Conservation (phyloP, 92 coral and sea anemone genomes). For the Nematostella vectensis region DNA sequence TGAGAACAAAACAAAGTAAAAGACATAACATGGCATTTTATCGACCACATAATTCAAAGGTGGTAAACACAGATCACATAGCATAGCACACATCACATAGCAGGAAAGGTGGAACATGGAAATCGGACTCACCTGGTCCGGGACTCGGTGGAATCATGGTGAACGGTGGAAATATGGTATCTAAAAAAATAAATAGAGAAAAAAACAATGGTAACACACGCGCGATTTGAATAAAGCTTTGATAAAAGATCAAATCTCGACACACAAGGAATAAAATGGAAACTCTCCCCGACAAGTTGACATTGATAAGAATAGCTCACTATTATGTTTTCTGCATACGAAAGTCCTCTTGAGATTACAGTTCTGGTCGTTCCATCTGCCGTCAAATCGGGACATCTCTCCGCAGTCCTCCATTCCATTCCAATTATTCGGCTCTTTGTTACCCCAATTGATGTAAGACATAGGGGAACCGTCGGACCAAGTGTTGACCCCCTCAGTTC, state of each 20-base stretch:
- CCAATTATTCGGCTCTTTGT: slow-evolving; percentile 63
- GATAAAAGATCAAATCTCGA: too few relatives aligned
- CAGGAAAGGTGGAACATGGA: too few relatives aligned
- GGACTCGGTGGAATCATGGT: slow-evolving; percentile 57
- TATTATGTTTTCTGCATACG: slow-evolving; percentile 69
- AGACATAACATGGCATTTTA: too few relatives aligned
- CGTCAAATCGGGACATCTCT: slow-evolving; percentile 32
- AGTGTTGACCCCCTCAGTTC: slow-evolving; percentile 56
- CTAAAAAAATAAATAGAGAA: slow-evolving; percentile 12
- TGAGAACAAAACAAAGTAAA: neutral
- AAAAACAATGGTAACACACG: too few relatives aligned
- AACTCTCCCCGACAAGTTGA: too few relatives aligned
- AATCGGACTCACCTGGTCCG: slow-evolving; percentile 60
- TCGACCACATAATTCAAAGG: too few relatives aligned
- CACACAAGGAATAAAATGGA: too few relatives aligned
- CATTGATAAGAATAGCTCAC: too few relatives aligned
- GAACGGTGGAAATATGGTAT: slow-evolving; percentile 39
- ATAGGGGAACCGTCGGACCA: slow-evolving; percentile 74
- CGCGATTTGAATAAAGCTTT: too few relatives aligned
- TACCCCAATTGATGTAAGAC: slow-evolving; percentile 36
- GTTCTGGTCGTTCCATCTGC: slow-evolving; percentile 79
- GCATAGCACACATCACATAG: too few relatives aligned
- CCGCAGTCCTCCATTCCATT: slow-evolving; percentile 66
- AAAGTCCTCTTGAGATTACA: slow-evolving; percentile 43
- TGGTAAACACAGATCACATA: too few relatives aligned